These are phyloP conservation scores for Chymomyza costata DNA, from an alignment of 1,140 invertebrate genomes.

Conservation along the genomic window DNA sequence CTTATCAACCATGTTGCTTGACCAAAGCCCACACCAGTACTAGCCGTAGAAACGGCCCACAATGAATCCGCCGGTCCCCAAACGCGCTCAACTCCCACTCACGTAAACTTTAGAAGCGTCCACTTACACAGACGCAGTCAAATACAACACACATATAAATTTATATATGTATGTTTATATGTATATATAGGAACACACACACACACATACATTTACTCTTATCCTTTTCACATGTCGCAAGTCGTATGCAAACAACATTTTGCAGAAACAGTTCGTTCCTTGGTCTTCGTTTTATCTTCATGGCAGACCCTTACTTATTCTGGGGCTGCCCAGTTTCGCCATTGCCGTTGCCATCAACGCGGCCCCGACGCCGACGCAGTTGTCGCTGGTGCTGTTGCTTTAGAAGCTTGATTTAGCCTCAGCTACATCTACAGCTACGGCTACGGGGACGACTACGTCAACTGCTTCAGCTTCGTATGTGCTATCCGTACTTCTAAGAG, in stretches of 20 bases:
- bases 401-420: constrained; percentile 50
- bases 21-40: constrained; percentile 41
- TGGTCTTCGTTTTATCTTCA: constrained; percentile 75
- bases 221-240: constrained; percentile 75
- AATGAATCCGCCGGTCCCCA: constrained; percentile 64
- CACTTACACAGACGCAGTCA: constrained; percentile 38
- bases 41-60: constrained; percentile 65
- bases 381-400: constrained; percentile 42
- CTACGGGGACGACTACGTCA: constrained; percentile 19
- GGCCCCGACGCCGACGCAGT: constrained; percentile 28
- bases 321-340: constrained; percentile 63
- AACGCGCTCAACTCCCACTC: constrained; percentile 67
- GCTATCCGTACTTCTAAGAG: constrained; percentile 59
- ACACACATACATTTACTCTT: constrained; percentile 49
- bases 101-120: constrained; percentile 66
- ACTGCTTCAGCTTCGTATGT: constrained; percentile 37
- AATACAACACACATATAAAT: constrained; percentile 4
- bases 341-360: constrained; percentile 27
- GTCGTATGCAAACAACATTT: constrained; percentile 75
- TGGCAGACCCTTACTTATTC: constrained; percentile 74
- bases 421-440: constrained; percentile 43
- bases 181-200: constrained; percentile 13
- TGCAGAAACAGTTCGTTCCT: constrained; percentile 75
- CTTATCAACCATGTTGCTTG: constrained; percentile 50
- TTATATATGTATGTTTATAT: constrained; percentile 4